phyloP scores from a whole-genome alignment of 2,113 vertebrate species.

The Anser brachyrhynchus region DNA sequence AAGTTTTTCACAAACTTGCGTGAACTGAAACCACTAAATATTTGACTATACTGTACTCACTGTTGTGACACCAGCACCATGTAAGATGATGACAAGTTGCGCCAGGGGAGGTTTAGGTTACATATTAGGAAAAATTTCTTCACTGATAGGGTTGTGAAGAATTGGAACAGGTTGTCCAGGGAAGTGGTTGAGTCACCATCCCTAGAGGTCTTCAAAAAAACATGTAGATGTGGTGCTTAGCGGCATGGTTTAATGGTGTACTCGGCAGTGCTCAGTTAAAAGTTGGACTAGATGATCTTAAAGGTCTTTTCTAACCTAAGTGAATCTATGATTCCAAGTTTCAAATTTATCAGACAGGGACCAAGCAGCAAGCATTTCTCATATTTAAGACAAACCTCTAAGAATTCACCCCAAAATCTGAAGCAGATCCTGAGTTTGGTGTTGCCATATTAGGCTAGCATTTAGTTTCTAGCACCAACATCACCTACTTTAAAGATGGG shows the following conservation, averaged over 20 bases:
- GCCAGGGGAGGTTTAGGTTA: no score
- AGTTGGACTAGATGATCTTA: no score
- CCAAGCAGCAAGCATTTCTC: accelerated
- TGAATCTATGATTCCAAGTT: neutral
- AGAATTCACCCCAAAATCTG: neutral
- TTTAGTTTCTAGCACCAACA: neutral
- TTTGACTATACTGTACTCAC: neutral
- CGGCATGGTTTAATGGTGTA: no score
- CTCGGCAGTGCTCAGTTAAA: no score
- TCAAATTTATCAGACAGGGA: neutral
- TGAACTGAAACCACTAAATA: neutral
- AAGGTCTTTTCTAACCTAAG: no score
- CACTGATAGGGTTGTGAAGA: no score
- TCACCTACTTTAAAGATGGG: neutral
- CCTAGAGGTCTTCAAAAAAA: no score
- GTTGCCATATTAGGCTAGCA: neutral
- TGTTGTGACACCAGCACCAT: neutral
- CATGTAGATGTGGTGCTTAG: no score
- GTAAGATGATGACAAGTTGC: neutral
- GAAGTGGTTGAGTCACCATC: no score
- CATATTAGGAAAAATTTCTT: no score
- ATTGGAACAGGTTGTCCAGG: no score
- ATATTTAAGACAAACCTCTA: neutral
- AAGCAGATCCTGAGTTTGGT: neutral
- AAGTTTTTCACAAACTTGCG: neutral